A percentile compares a stretch with the other conserved stretches of the same genome.
Conservation (phyloP, 2,888 invertebrate genomes). For the Sinohyriopsis cumingii region DNA sequence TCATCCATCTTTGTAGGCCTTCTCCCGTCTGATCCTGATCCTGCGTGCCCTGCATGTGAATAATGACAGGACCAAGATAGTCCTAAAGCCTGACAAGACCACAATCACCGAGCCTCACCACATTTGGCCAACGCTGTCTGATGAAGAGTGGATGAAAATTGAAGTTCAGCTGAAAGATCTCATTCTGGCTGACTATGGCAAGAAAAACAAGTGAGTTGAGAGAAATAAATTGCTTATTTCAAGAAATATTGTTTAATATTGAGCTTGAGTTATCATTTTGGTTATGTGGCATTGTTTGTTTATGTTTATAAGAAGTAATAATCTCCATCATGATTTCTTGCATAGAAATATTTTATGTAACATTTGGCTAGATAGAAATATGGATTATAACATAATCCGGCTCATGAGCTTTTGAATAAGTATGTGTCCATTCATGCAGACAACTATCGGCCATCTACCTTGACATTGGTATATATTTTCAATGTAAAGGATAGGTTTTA, state of each 20-base stretch:
- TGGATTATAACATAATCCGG: too few relatives aligned
- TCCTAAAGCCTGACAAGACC: conserved; percentile 98
- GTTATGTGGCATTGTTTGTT: neutral
- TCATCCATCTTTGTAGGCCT: conserved; percentile 78
- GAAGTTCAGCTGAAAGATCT: conserved; percentile 98
- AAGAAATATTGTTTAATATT: neutral
- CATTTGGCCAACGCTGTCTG: conserved; percentile 98
- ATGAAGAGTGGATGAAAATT: conserved; percentile 99
- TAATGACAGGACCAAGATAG: conserved; percentile 98
- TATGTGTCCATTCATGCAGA: too few relatives aligned
- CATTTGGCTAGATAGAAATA: too few relatives aligned
- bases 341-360: too few relatives aligned
- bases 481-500: too few relatives aligned
- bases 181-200: conserved; percentile 98
- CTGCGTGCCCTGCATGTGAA: conserved; percentile 97
- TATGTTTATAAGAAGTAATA: too few relatives aligned
- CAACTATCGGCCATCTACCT: too few relatives aligned
- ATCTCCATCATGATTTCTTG: too few relatives aligned
- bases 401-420: too few relatives aligned
- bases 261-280: neutral
- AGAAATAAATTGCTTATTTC: neutral
- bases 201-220: conserved; percentile 91
- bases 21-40: conserved; percentile 96
- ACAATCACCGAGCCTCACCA: conserved; percentile 99
- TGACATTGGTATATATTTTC: too few relatives aligned